Evolutionary conservation across 2,797 vertebrate species (phyloP).

Genomic region (Coregonus sp.): DNA sequence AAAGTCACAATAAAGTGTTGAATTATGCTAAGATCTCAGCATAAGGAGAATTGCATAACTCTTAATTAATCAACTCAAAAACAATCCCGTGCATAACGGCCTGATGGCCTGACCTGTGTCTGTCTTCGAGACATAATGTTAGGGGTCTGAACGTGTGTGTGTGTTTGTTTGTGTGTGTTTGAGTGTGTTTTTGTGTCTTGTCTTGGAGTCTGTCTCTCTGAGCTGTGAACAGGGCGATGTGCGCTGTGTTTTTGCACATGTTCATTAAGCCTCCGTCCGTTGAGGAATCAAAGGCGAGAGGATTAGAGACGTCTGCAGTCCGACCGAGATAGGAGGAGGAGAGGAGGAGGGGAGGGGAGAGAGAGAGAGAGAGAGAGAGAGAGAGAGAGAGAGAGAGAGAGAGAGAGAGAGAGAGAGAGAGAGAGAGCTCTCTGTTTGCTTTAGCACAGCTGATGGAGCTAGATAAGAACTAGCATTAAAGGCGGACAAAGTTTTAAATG

Average conservation of each 20-base stretch:
- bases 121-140: too few relatives aligned
- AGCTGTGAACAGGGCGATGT: slow-evolving; percentile 39
- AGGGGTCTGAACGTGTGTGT: slow-evolving; percentile 22
- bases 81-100: too few relatives aligned
- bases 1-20: not conserved
- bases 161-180: slow-evolving; percentile 11
- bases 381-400: too few relatives aligned
- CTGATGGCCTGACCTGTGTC: not conserved
- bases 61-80: not conserved
- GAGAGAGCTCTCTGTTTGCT: slow-evolving; percentile 50
- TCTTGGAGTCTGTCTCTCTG: slow-evolving; percentile 18
- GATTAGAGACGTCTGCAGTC: slow-evolving; percentile 59
- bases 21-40: not conserved
- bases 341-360: too few relatives aligned
- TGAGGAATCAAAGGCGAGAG: slow-evolving; percentile 53
- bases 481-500: slow-evolving; percentile 39
- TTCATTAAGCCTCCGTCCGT: slow-evolving; percentile 64
- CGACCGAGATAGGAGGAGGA: slow-evolving; percentile 36
- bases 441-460: slow-evolving; percentile 48
- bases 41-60: not conserved
- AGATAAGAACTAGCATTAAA: slow-evolving; percentile 62
- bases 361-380: too few relatives aligned
- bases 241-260: slow-evolving; percentile 46
- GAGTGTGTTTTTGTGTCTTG: slow-evolving; percentile 11
- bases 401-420: slow-evolving; percentile 9